Base-by-base conservation (phyloP, 1,140 invertebrate genomes). In the Drosophila bocki region DNA sequence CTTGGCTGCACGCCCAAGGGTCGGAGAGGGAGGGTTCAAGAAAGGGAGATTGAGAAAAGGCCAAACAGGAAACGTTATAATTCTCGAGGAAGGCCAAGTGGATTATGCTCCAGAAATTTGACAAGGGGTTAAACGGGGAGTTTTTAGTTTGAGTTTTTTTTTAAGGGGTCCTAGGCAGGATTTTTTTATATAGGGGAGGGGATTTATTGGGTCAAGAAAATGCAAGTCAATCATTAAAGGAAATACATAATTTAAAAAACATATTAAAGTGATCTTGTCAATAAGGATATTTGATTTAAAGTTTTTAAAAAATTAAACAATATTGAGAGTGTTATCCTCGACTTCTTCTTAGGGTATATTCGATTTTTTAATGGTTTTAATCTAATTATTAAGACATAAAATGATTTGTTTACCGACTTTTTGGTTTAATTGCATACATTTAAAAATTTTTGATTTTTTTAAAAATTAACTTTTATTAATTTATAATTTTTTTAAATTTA, bases 61-160 rank as follows among this genome's bases (percentile, higher is more conserved):
- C 48, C 47, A 69, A 69, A n/a, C 64, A 57, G 64, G 64, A 71
- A 72, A 35, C 37, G 19, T 59, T 71, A 72, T 39, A 59, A 37
- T 22, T 71, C 53, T 37, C 35, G 22, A 33, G 37, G 45, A 72
- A 71, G 69, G 69, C 67, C 67, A 72, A 72, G 54, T 72, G 70
- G 70, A 72, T 72, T 72, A 72, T 72, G 70, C 53, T 44, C 70
- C 29, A 72, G 22, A 72, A 72, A 60, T 26, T 60, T 48, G 70
- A 37, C n/a, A 72, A 58, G 22, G 35, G 42, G 37, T 48, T 29
- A 71, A 60, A 51, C 9, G 7, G 15, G 17, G 39, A 58, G 29
- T 50, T 57, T 33, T 15, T n/a, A n/a, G n/a, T n/a, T n/a, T 1
- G 13, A 29, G 41, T 6, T 19, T 37, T 37, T 37, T 37, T 57